These are phyloP conservation scores for Hemichromis elongatus DNA, from an alignment of 2,113 vertebrate species.

Conservation along the genomic window DNA sequence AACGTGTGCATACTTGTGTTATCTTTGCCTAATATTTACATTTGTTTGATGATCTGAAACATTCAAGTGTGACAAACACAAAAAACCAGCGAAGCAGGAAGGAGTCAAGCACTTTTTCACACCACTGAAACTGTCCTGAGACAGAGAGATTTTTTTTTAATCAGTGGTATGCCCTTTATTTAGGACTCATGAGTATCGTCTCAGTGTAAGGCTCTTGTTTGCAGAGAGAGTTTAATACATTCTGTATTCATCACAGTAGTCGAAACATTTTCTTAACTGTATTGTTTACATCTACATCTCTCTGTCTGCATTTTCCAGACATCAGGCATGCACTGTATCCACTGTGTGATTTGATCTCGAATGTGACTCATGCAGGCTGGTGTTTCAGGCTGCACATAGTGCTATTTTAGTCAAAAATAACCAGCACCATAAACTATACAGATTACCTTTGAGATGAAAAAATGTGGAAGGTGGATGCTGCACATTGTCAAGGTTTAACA, in stretches of 20 bases:
- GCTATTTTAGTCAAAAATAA: slow-evolving; percentile 28
- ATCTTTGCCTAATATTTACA: neutral
- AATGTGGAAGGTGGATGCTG: neutral
- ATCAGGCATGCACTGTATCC: neutral
- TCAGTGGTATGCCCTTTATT: neutral
- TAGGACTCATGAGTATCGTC: neutral
- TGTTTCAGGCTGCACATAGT: neutral
- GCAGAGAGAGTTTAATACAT: neutral
- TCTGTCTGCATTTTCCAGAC: neutral
- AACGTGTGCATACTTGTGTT: neutral
- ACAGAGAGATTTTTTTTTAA: neutral
- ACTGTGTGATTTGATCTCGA: slow-evolving; percentile 17
- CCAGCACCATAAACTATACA: neutral
- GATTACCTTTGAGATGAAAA: neutral
- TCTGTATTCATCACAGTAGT: neutral
- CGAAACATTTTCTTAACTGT: neutral
- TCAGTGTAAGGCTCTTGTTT: neutral
- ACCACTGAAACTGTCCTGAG: neutral
- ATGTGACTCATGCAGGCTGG: slow-evolving; percentile 19
- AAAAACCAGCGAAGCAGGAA: neutral
- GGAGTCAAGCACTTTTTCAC: neutral
- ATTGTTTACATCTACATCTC: neutral
- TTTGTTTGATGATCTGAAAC: neutral
- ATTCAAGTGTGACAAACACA: neutral
- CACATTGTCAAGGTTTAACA: neutral